Percentiles rank a stretch among this genome's conserved stretches.
These are phyloP conservation scores for Catocala sponsa DNA, from an alignment of 2,888 invertebrate genomes.

Conservation along the genomic window DNA sequence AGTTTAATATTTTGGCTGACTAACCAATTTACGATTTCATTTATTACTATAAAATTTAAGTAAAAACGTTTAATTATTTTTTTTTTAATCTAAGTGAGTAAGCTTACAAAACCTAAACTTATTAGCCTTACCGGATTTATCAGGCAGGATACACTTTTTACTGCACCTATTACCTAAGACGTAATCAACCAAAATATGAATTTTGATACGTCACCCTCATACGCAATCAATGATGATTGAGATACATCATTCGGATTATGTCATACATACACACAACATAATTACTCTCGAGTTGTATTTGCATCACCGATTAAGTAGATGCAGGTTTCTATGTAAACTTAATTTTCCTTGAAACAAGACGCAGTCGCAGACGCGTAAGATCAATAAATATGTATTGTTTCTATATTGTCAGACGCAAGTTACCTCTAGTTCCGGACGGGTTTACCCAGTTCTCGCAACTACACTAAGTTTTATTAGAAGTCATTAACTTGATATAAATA, in stretches of 20 bases:
- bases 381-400: constrained; percentile 15
- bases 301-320: constrained; percentile 7
- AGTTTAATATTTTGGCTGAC: too few species aligned
- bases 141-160: constrained; percentile 40
- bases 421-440: constrained; percentile 47
- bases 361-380: constrained; percentile 10
- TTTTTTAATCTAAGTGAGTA: neutral
- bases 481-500: constrained; percentile 42
- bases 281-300: constrained; percentile 9
- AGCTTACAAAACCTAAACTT: neutral
- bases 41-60: neutral
- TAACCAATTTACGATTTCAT: neutral
- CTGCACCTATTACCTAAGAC: constrained; percentile 10
- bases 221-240: constrained; percentile 29
- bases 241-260: constrained; percentile 31
- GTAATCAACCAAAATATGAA: constrained; percentile 31
- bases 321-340: constrained; percentile 10
- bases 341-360: constrained; percentile 11
- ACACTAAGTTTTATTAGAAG: constrained; percentile 43
- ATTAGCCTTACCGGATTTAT: constrained; percentile 24
- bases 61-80: neutral
- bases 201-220: constrained; percentile 21
- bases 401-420: constrained; percentile 14
- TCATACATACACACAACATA: constrained; percentile 24
- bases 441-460: constrained; percentile 48